Evolutionary conservation across 2,797 vertebrate species (phyloP).

Genomic region (Eremophila alpestris): DNA sequence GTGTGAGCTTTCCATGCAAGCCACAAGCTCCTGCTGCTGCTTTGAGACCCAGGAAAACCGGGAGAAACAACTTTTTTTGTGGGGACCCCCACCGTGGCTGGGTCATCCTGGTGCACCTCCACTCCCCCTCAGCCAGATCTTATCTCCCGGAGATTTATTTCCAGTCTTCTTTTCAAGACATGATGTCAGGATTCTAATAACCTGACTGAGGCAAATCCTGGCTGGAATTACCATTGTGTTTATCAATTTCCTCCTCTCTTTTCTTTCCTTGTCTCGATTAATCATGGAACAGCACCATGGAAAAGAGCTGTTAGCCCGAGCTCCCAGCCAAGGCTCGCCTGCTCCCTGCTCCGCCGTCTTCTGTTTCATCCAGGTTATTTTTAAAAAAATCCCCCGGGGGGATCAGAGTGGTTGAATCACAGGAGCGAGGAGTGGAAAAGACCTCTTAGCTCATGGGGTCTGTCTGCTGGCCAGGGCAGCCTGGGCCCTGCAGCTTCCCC

Average conservation of each 20-base stretch:
- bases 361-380: constrained; percentile 42
- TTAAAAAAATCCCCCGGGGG: background rate
- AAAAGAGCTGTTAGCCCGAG: constrained; percentile 47
- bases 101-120: background rate
- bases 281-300: constrained; percentile 26
- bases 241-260: constrained; percentile 38
- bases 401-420: background rate
- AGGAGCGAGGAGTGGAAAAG: constrained; percentile 47
- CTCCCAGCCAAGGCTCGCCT: constrained; percentile 48
- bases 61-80: background rate
- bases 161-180: constrained; percentile 61
- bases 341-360: background rate
- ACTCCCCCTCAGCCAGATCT: background rate
- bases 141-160: constrained; percentile 18
- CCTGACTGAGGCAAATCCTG: constrained; percentile 28
- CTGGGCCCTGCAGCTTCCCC: background rate
- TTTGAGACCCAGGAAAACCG: fast-evolving
- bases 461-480: constrained; percentile 44
- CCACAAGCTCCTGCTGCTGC: background rate
- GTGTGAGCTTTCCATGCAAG: background rate
- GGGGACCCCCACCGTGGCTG: background rate
- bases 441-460: constrained; percentile 39
- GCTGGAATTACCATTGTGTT: constrained; percentile 22
- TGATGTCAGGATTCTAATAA: constrained; percentile 63
- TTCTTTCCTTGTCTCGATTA: background rate